These are phyloP conservation scores for Apostichopus californicus DNA, from an alignment of 35 echinoderm and acorn worm species.

Conservation along the genomic window DNA sequence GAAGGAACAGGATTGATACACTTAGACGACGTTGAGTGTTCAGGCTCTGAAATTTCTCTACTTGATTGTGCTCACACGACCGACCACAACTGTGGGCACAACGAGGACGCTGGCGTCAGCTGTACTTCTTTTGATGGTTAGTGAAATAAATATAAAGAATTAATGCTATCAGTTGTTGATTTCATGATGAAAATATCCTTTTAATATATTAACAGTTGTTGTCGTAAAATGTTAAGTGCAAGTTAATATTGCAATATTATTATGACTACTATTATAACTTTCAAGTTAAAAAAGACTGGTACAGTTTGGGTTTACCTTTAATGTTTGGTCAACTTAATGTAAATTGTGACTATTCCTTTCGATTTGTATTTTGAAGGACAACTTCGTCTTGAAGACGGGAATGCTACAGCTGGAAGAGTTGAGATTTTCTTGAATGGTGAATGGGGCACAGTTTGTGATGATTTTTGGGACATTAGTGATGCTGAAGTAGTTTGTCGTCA, in stretches of 20 bases:
- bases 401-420: constrained; percentile 9
- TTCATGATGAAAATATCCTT: too few species aligned
- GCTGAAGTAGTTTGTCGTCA: constrained; percentile 24
- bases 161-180: too few species aligned
- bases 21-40: constrained; percentile 24
- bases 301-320: too few species aligned
- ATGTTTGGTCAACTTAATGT: background rate
- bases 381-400: background rate
- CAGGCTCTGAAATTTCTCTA: constrained; percentile 21
- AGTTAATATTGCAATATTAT: too few species aligned
- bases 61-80: background rate
- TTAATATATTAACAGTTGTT: too few species aligned
- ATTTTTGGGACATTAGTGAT: constrained; percentile 30
- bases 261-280: too few species aligned
- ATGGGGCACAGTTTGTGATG: constrained; percentile 55
- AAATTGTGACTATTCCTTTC: too few species aligned
- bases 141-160: too few species aligned
- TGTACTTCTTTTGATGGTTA: background rate
- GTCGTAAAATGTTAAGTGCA: too few species aligned
- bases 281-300: too few species aligned
- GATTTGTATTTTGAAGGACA: background rate
- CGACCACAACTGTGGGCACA: constrained; percentile 47
- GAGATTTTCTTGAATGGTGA: constrained; percentile 1
- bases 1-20: constrained; percentile 43
- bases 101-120: constrained; percentile 47